Conservation (phyloP, 1,140 invertebrate genomes). For the Archivesica marissinica region DNA sequence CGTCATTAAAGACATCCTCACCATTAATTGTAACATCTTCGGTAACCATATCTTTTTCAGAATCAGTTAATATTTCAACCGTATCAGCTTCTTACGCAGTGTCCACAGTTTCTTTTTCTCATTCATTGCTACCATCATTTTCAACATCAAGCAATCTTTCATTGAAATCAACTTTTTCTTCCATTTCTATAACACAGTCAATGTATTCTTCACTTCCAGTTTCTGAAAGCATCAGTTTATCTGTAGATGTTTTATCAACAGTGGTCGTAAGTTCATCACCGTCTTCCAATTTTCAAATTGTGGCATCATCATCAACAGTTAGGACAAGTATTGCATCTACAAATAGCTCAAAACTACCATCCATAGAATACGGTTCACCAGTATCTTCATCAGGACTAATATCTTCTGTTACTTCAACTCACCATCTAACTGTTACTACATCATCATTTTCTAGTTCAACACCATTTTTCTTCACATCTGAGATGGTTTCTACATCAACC, state of each 20-base stretch:
- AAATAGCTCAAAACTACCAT: not conserved
- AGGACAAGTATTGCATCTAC: not conserved
- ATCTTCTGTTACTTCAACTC: conserved; percentile 4
- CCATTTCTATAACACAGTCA: not conserved
- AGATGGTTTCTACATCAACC: no score
- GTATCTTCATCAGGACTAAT: not conserved
- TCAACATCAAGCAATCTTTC: not conserved
- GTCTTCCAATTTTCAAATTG: not conserved
- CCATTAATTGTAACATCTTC: not conserved
- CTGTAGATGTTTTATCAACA: not conserved
- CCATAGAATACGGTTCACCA: not conserved
- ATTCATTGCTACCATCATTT: not conserved
- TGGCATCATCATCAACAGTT: no score
- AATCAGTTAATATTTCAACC: not conserved
- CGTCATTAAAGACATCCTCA: not conserved
- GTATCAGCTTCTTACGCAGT: not conserved
- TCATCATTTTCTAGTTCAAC: not conserved
- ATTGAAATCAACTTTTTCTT: not conserved
- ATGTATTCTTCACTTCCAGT: not conserved
- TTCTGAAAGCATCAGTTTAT: not conserved
- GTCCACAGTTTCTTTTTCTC: not conserved
- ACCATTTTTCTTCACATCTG: not conserved
- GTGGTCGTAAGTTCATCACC: not conserved
- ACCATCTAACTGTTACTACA: not conserved
- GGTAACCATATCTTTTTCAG: not conserved